phyloP scores from a whole-genome alignment of 2,888 invertebrate genomes.

The Hyposoter dolosus region DNA sequence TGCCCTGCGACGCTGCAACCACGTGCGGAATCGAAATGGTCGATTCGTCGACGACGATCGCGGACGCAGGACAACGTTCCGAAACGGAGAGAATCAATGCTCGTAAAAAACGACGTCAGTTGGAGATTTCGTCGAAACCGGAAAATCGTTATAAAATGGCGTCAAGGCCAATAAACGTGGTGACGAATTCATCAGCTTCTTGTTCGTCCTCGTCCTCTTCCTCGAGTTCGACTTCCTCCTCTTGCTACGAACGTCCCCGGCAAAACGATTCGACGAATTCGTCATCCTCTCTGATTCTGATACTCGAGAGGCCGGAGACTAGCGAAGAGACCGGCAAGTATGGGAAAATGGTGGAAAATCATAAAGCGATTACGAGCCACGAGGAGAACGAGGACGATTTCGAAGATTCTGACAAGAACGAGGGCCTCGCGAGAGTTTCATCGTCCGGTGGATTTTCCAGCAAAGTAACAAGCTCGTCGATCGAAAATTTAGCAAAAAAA shows the following conservation, averaged over 20 bases:
- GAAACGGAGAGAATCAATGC: constrained; percentile 30
- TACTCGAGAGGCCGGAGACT: constrained; percentile 53
- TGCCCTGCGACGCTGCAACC: constrained; percentile 62
- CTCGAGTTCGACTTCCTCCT: constrained; percentile 44
- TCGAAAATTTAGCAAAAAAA: constrained; percentile 61
- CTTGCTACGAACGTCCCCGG: constrained; percentile 53
- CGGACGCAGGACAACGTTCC: constrained; percentile 25
- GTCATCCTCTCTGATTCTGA: constrained; percentile 64
- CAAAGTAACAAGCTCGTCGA: constrained; percentile 54
- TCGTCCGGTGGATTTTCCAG: constrained; percentile 24
- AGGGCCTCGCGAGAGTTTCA: neutral
- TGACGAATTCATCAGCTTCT: constrained; percentile 57
- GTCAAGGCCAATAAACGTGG: constrained; percentile 51
- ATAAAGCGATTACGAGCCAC: neutral
- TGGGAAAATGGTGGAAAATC: neutral
- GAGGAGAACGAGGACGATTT: constrained; percentile 11
- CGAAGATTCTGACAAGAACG: constrained; percentile 6
- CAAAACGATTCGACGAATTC: constrained; percentile 62
- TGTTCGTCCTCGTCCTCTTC: constrained; percentile 51
- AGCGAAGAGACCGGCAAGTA: neutral
- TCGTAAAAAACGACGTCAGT: constrained; percentile 29
- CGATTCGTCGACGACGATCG: constrained; percentile 44
- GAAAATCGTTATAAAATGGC: constrained; percentile 52
- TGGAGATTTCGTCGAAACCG: constrained; percentile 22
- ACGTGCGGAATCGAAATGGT: constrained; percentile 32